A percentile compares a stretch with the other conserved stretches of the same genome.
phyloP scores from a whole-genome alignment of 2,888 invertebrate genomes.

The Agrotis puta region DNA sequence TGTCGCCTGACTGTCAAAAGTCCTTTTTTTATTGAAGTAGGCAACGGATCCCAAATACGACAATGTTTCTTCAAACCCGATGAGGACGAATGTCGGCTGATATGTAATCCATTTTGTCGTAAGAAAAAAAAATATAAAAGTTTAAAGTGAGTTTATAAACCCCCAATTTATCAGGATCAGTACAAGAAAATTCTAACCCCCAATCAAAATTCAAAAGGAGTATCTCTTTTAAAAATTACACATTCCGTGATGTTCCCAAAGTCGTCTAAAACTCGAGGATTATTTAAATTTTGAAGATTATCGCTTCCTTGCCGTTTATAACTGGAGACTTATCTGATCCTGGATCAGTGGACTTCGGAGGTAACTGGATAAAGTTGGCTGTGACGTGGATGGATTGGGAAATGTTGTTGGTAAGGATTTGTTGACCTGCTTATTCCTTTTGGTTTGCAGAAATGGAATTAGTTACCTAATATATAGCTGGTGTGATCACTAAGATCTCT shows the following conservation, averaged over 20 bases:
- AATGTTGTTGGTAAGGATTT: conserved; percentile 17
- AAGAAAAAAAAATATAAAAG: neutral
- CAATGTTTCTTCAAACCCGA: neutral
- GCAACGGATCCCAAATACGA: neutral
- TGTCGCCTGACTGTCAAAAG: no score
- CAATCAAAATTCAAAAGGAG: conserved; percentile 65
- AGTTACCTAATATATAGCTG: neutral
- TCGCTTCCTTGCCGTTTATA: conserved; percentile 64
- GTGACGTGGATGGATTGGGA: conserved; percentile 38
- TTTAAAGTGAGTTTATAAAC: neutral
- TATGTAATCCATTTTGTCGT: no score
- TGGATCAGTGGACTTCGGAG: conserved; percentile 64
- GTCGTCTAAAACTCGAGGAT: conserved; percentile 60
- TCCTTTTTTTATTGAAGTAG: no score
- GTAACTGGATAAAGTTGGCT: conserved; percentile 50
- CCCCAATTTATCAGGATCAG: conserved; percentile 34
- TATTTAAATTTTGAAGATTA: conserved; percentile 68
- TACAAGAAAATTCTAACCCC: conserved; percentile 25
- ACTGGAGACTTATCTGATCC: conserved; percentile 63
- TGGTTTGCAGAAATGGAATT: neutral
- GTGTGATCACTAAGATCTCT: neutral
- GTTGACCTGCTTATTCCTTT: neutral
- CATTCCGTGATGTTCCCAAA: conserved; percentile 60
- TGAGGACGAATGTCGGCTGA: no score
- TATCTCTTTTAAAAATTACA: conserved; percentile 65